These are phyloP conservation scores for Arizona elegans DNA, from an alignment of 2,113 vertebrate genomes.

Conservation along the genomic window DNA sequence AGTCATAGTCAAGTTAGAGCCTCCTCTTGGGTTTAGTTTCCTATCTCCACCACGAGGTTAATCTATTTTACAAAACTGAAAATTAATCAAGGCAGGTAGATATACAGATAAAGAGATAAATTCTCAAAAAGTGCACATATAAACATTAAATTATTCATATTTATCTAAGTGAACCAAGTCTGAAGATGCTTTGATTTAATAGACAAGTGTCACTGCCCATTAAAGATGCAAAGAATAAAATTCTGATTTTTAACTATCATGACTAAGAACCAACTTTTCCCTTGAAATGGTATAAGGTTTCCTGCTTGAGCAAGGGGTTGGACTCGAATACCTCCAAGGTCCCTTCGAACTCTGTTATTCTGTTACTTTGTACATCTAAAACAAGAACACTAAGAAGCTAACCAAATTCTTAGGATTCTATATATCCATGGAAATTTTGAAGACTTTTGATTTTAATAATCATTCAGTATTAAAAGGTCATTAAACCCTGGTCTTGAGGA, in stretches of 20 bases:
- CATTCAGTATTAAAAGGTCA: not conserved
- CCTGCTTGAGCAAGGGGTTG: not conserved
- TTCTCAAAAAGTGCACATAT: not conserved
- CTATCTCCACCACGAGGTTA: not conserved
- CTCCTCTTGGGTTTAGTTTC: not conserved
- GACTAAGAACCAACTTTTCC: not conserved
- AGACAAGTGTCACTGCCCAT: not conserved
- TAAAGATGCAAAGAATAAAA: not conserved
- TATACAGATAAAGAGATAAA: not conserved
- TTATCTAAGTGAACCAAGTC: not conserved
- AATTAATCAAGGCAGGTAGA: not conserved
- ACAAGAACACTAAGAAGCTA: not conserved
- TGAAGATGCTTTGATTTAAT: not conserved
- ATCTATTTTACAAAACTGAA: not conserved
- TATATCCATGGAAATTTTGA: not conserved
- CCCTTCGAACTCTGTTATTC: not conserved
- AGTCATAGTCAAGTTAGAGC: not conserved
- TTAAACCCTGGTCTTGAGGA: not conserved
- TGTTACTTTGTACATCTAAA: not conserved
- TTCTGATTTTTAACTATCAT: not conserved
- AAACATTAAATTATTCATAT: not conserved
- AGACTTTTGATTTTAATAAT: not conserved
- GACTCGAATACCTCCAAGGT: not conserved
- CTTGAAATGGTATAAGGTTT: not conserved
- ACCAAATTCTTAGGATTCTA: not conserved